Percentiles rank a stretch among this genome's conserved stretches.
Conservation (phyloP, 2,888 invertebrate species). For the Hipparchia sbordonii region DNA sequence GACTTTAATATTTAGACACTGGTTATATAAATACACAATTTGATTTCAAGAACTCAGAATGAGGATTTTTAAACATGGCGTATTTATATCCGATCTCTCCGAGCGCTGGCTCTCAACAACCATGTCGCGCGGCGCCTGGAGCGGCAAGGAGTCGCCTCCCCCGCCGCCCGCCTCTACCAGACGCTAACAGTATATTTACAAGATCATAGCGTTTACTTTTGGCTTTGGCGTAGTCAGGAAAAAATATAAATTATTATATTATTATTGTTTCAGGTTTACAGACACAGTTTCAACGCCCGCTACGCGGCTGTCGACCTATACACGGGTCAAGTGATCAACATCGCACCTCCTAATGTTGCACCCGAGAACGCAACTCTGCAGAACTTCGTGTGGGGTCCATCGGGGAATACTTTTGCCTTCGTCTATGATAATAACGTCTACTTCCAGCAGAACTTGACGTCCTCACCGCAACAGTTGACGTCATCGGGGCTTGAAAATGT, state of each 20-base stretch:
- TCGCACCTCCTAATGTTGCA: slow-evolving; percentile 55
- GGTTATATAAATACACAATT: too few species aligned
- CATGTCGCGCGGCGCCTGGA: too few species aligned
- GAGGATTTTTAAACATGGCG: too few species aligned
- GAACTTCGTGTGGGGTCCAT: slow-evolving; percentile 90
- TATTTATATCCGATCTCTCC: too few species aligned
- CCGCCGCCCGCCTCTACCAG: too few species aligned
- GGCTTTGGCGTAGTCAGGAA: not conserved
- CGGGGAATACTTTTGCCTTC: slow-evolving; percentile 87
- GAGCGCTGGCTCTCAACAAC: too few species aligned
- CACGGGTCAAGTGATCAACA: slow-evolving; percentile 66
- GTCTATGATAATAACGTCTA: slow-evolving; percentile 90
- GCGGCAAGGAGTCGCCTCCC: too few species aligned
- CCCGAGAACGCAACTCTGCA: slow-evolving; percentile 81
- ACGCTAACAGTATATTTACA: too few species aligned
- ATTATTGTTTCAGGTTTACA: slow-evolving; percentile 83
- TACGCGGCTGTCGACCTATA: slow-evolving; percentile 87
- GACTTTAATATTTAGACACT: too few species aligned
- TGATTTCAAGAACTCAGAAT: too few species aligned
- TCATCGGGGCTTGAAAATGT: slow-evolving; percentile 82
- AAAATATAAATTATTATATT: not conserved
- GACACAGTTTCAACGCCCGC: slow-evolving; percentile 90
- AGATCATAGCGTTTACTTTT: too few species aligned
- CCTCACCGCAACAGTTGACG: slow-evolving; percentile 83
- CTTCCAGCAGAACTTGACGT: slow-evolving; percentile 84